These are phyloP conservation scores for Monopis laevigella DNA, from an alignment of 2,888 invertebrate species.

Conservation along the genomic window DNA sequence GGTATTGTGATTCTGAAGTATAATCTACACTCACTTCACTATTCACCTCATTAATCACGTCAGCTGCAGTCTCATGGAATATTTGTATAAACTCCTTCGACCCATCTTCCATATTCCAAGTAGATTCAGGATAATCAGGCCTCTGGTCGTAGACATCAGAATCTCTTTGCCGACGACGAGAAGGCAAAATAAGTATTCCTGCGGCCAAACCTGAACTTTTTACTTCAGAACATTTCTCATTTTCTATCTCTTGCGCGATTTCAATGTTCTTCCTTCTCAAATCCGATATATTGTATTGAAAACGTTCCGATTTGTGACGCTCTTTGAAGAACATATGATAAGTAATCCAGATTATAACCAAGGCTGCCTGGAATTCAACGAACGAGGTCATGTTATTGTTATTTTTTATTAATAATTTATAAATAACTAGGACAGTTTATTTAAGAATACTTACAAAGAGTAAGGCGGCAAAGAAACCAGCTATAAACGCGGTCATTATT, in stretches of 20 bases:
- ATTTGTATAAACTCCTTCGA: constrained; percentile 42
- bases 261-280: constrained; percentile 33
- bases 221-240: constrained; percentile 17
- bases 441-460: constrained; percentile 40
- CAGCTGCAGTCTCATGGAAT: constrained; percentile 27
- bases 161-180: constrained; percentile 36
- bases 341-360: constrained; percentile 45
- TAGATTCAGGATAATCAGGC: constrained; percentile 52
- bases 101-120: constrained; percentile 26
- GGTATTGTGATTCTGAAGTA: too few species aligned
- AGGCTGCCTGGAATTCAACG: constrained; percentile 36
- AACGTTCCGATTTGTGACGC: constrained; percentile 40
- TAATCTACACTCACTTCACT: background rate
- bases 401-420: too few species aligned
- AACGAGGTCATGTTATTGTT: too few species aligned
- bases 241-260: constrained; percentile 29
- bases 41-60: constrained; percentile 20
- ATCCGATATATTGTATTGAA: constrained; percentile 44
- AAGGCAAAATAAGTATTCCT: constrained; percentile 45
- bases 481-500: constrained; percentile 38
- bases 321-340: constrained; percentile 56
- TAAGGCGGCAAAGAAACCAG: constrained; percentile 46
- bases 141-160: constrained; percentile 38
- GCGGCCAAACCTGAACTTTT: constrained; percentile 32
- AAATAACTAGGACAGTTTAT: too few species aligned